A percentile compares a stretch with the other conserved stretches of the same genome.
phyloP scores from a whole-genome alignment of 2,888 invertebrate genomes.

The Brenthis hecate region DNA sequence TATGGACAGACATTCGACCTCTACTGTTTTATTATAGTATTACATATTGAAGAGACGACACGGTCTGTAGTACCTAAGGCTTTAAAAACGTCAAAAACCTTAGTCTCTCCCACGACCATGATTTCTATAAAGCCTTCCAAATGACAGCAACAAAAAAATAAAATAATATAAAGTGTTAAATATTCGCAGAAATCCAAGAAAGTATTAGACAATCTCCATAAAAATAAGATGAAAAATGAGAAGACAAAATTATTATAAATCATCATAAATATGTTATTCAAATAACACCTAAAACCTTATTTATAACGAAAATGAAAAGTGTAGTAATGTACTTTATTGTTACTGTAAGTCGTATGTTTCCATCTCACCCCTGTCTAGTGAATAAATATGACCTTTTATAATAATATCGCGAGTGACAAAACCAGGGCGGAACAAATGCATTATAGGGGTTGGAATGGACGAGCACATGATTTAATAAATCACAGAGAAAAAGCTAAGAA shows the following conservation, averaged over 20 bases:
- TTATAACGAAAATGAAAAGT: background rate
- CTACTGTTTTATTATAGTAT: too few species aligned
- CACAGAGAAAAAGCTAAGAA: slow-evolving; percentile 7
- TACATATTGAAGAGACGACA: too few species aligned
- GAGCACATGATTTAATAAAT: slow-evolving; percentile 22
- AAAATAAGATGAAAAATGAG: too few species aligned
- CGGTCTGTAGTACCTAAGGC: too few species aligned
- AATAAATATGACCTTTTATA: slow-evolving; percentile 54
- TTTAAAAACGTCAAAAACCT: too few species aligned
- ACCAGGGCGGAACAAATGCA: slow-evolving; percentile 52
- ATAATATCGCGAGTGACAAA: slow-evolving; percentile 54
- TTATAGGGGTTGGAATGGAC: slow-evolving; percentile 47
- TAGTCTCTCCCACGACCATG: too few species aligned
- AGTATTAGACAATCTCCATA: too few species aligned
- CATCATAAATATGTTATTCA: background rate
- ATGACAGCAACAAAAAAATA: too few species aligned
- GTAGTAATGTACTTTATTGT: slow-evolving; percentile 6
- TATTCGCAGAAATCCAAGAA: background rate
- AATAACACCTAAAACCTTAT: background rate
- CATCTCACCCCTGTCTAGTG: slow-evolving; percentile 34
- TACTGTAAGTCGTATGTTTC: slow-evolving; percentile 26
- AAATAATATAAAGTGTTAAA: background rate
- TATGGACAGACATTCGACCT: too few species aligned
- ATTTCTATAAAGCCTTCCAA: too few species aligned
- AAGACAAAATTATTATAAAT: background rate